phyloP scores from a whole-genome alignment of 2,113 vertebrate species.

The Theristicus caerulescens region DNA sequence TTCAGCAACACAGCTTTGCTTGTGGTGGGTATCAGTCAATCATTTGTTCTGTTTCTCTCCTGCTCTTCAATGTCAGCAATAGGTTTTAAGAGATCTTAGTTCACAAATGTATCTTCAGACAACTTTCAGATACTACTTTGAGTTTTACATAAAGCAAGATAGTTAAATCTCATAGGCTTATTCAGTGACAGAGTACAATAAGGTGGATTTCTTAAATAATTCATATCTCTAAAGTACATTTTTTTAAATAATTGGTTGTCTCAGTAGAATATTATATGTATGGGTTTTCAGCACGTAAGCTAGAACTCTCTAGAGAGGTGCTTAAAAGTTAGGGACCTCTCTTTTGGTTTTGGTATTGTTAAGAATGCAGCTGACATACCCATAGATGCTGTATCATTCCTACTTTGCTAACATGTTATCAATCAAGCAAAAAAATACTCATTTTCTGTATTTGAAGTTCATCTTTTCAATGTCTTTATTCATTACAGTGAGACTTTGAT shows the following conservation, averaged over 20 bases:
- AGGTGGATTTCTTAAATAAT: not conserved
- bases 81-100: not conserved
- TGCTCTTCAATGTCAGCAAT: not conserved
- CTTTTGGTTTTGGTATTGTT: not conserved
- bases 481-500: conserved; percentile 20
- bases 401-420: not conserved
- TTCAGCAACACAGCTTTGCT: not conserved
- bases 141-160: not conserved
- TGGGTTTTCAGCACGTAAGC: not conserved
- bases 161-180: not conserved
- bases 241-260: not conserved
- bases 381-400: not conserved
- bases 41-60: not conserved
- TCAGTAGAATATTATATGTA: not conserved
- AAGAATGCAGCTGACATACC: not conserved
- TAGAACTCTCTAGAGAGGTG: not conserved
- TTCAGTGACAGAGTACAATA: not conserved
- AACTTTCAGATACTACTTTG: not conserved
- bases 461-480: conserved; percentile 1
- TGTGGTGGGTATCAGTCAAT: not conserved
- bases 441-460: conserved; percentile 20
- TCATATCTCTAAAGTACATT: not conserved
- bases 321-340: not conserved
- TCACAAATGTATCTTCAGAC: not conserved
- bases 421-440: not conserved